phyloP scores from a whole-genome alignment of 1,140 invertebrate species.

The Cotesia chilonis region DNA sequence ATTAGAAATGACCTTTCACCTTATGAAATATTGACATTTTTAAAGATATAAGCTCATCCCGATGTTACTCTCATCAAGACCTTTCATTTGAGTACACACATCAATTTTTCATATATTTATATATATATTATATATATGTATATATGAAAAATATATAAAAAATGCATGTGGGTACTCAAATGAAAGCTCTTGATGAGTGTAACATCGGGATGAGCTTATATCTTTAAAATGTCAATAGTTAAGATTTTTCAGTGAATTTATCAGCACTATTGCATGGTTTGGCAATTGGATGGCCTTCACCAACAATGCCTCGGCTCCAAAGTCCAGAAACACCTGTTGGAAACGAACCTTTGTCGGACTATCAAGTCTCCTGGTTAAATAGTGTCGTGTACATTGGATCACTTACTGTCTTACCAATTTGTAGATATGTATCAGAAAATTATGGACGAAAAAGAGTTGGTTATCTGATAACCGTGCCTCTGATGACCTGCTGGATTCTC shows the following conservation, averaged over 20 bases:
- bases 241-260: slow-evolving; percentile 65
- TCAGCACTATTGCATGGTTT: slow-evolving; percentile 64
- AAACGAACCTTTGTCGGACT: slow-evolving; percentile 57
- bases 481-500: slow-evolving; percentile 55
- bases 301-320: slow-evolving; percentile 62
- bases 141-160: too few relatives aligned
- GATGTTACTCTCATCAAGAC: too few relatives aligned
- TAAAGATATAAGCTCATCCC: too few relatives aligned
- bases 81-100: too few relatives aligned
- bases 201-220: too few relatives aligned
- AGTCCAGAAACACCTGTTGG: slow-evolving; percentile 57
- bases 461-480: slow-evolving; percentile 49
- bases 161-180: too few relatives aligned
- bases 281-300: slow-evolving; percentile 67
- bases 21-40: too few relatives aligned
- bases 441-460: slow-evolving; percentile 59
- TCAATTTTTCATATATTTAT: too few relatives aligned
- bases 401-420: slow-evolving; percentile 48
- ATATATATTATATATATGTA: too few relatives aligned
- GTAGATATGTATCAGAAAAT: slow-evolving; percentile 52
- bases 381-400: slow-evolving; percentile 57
- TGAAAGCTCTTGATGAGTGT: too few relatives aligned
- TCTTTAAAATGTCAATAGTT: too few relatives aligned
- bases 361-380: slow-evolving; percentile 64
- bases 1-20: too few relatives aligned